A percentile compares a stretch with the other conserved stretches of the same genome.
These are phyloP conservation scores for Tetraodon nigroviridis DNA, from an alignment of 2,113 vertebrate species.

Conservation along the genomic window DNA sequence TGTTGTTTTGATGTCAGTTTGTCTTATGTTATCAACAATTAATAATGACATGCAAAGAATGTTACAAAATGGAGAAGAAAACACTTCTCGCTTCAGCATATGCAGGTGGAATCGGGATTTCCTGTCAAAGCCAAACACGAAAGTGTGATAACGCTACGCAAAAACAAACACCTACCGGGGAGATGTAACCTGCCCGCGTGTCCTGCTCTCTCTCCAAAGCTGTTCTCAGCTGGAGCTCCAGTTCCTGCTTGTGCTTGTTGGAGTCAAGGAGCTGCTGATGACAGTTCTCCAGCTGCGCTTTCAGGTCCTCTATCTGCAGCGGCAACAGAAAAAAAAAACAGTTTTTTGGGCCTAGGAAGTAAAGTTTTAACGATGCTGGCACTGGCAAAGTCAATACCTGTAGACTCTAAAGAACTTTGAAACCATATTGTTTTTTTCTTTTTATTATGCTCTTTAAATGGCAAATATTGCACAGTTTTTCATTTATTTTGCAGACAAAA, in stretches of 20 bases:
- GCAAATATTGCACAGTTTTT: no score
- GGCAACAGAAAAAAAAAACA: background rate
- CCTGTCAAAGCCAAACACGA: slow-evolving; percentile 15
- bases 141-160: slow-evolving; percentile 4
- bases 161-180: slow-evolving; percentile 69
- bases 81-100: slow-evolving; percentile 16
- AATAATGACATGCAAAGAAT: slow-evolving; percentile 73
- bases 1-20: slow-evolving; percentile 60
- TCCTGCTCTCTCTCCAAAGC: slow-evolving; percentile 75
- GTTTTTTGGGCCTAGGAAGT: background rate
- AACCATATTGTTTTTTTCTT: no score
- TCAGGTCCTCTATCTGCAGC: slow-evolving; percentile 76
- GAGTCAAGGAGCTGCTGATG: slow-evolving; percentile 75
- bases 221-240: slow-evolving; percentile 73
- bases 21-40: slow-evolving; percentile 51
- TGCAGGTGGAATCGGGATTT: background rate
- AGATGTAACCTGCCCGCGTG: slow-evolving; percentile 74
- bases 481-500: no score
- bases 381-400: no score
- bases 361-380: background rate
- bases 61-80: slow-evolving; percentile 61
- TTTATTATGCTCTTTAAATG: no score
- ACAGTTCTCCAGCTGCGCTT: slow-evolving; percentile 72
- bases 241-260: slow-evolving; percentile 72
- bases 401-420: no score